Conservation (phyloP, 2,113 vertebrate species). For the Okapia johnstoni region DNA sequence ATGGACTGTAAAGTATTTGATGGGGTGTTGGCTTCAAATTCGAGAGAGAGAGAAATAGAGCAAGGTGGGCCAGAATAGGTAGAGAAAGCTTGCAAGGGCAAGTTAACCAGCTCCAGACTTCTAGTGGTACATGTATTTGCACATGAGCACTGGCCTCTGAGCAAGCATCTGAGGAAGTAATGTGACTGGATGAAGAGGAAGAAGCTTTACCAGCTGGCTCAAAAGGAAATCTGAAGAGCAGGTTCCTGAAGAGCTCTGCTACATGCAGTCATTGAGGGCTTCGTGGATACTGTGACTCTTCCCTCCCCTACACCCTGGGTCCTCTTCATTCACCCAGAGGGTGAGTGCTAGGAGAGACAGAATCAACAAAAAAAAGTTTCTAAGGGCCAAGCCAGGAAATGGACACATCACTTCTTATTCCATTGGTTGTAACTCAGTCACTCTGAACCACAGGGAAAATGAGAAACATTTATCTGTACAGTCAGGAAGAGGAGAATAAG, state of each 20-base stretch:
- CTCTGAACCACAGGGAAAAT: neutral
- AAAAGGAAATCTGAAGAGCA: neutral
- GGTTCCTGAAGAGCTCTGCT: neutral
- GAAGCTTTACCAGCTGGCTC: neutral
- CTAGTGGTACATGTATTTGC: neutral
- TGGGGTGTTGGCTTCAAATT: neutral
- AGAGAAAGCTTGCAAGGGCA: neutral
- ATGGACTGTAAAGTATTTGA: neutral
- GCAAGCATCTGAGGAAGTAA: neutral
- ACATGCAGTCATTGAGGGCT: neutral
- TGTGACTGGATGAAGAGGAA: neutral
- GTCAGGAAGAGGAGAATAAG: neutral
- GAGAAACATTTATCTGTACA: neutral
- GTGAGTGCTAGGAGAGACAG: neutral
- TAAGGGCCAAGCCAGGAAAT: neutral
- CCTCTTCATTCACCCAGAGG: neutral
- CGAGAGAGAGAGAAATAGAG: neutral
- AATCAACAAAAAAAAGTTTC: neutral
- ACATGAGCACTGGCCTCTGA: neutral
- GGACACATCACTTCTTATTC: neutral
- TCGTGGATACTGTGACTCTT: neutral
- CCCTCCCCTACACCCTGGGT: neutral
- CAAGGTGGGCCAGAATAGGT: accelerated
- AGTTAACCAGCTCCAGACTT: neutral
- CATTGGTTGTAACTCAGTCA: neutral